Evolutionary conservation across 1,140 invertebrate species (phyloP), one percentile per base, ranked within the genome.

Genomic region (Atopsyche davidsoni): DNA sequence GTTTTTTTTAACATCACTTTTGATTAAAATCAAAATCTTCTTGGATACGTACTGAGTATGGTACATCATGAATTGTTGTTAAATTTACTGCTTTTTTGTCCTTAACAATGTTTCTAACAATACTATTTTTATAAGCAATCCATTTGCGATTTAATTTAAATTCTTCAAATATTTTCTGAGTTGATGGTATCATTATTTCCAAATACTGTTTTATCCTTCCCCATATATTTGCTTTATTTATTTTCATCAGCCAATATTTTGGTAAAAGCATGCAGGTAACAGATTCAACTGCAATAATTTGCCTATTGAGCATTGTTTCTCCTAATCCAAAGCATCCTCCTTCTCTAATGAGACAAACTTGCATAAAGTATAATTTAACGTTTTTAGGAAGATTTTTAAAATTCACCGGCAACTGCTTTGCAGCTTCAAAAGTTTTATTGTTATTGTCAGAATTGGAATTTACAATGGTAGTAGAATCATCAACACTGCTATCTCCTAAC

Each of bases 171-270:
- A 82, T 60, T 58, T 75, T 58, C 50, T 77, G 66, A 10, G 73
- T 74, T 1, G 63, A 70, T 0, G 80, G 80, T 55, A 80, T 79
- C 58, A 78, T 77, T 10, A 68, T 75, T 36, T 78, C 71, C 22
- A 83, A 62, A 57, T 77, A 82, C 42, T 77, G 65, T 58, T 75
- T 72, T 17, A 82, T 77, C 19, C 76, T 67, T 21, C 72, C 70
- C 81, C 80, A 82, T 28, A 82, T 78, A 51, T 81, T 80, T 2
- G 77, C 78, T 2, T 71, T 74, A 59, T 80, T 82, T 14, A 78
- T 72, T 53, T 79, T 71, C 23, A 75, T 58, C 11, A 83, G 60
- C 75, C 79, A 82, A 59, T 80, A 78, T 39, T 72, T 73, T 0
- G 81, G 81, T 24, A 83, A 64, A 3, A 82, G 62, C 53, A 83